Conservation (phyloP, 2,888 invertebrate genomes). For the Tolmerus cingulatus region DNA sequence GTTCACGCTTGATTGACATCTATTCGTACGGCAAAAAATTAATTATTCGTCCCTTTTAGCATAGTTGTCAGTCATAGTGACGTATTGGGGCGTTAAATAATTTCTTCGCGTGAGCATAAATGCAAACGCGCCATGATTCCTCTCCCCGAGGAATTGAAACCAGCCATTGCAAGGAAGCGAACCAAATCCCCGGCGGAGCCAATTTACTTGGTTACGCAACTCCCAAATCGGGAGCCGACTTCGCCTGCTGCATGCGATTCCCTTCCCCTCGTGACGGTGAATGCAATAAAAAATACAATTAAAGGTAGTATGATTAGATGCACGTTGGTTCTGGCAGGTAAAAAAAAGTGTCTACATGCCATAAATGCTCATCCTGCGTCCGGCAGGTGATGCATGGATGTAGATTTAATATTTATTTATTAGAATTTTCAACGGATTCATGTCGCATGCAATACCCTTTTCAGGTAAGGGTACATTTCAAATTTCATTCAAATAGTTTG, state of each 20-base stretch:
- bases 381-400: neutral
- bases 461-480: neutral
- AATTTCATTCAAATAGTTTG: neutral
- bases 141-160: neutral
- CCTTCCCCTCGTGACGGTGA: neutral
- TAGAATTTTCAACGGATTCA: neutral
- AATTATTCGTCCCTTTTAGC: conserved; percentile 45
- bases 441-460: neutral
- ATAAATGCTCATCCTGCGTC: neutral
- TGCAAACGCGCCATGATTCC: conserved; percentile 26
- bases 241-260: neutral
- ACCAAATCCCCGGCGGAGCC: neutral
- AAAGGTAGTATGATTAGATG: neutral
- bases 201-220: neutral
- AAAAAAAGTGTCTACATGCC: neutral
- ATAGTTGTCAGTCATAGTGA: conserved; percentile 45
- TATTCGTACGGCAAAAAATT: conserved; percentile 23
- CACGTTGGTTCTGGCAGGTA: neutral
- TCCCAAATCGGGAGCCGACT: neutral
- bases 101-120: conserved; percentile 36
- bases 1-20: neutral
- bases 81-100: conserved; percentile 41
- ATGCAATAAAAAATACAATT: neutral
- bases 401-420: neutral
- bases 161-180: neutral